phyloP scores from a whole-genome alignment of 2,888 invertebrate species.

The Andrena dorsata region DNA sequence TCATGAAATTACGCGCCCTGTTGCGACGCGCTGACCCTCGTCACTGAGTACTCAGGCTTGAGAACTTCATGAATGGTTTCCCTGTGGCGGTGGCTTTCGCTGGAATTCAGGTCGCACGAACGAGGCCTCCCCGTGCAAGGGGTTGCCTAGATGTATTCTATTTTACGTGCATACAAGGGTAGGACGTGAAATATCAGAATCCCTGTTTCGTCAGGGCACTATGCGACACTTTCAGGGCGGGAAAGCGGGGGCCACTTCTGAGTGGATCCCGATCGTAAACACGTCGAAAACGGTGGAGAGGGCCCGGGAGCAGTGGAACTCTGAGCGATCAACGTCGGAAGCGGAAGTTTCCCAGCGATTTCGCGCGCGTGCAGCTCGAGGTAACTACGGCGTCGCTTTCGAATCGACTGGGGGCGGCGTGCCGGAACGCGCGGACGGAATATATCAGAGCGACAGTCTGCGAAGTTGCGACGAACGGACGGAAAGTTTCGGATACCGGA shows the following conservation, averaged over 20 bases:
- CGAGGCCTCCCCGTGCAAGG: neutral
- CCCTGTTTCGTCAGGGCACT: neutral
- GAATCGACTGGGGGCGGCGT: conserved; percentile 48
- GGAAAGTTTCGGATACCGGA: conserved; percentile 17
- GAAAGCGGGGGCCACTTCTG: conserved; percentile 18
- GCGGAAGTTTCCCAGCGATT: conserved; percentile 54
- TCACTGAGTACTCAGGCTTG: neutral
- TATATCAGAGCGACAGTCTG: conserved; percentile 15
- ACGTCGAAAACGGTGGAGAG: neutral
- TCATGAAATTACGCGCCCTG: conserved; percentile 20
- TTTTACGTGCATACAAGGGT: too few relatives aligned
- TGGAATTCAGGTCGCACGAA: neutral
- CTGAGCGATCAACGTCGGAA: conserved; percentile 37
- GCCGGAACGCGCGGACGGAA: conserved; percentile 21
- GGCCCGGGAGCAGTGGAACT: conserved; percentile 21
- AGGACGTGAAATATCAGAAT: too few relatives aligned
- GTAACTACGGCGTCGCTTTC: conserved; percentile 39
- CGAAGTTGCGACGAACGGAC: conserved; percentile 13
- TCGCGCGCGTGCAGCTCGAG: conserved; percentile 28
- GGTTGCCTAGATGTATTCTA: neutral
- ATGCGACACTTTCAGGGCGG: neutral
- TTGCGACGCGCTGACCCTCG: conserved; percentile 25
- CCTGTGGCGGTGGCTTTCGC: neutral
- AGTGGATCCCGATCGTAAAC: conserved; percentile 45
- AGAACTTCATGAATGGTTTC: conserved; percentile 22